Conservation (phyloP, 1,140 invertebrate species). For the Acromyrmex heyeri region DNA sequence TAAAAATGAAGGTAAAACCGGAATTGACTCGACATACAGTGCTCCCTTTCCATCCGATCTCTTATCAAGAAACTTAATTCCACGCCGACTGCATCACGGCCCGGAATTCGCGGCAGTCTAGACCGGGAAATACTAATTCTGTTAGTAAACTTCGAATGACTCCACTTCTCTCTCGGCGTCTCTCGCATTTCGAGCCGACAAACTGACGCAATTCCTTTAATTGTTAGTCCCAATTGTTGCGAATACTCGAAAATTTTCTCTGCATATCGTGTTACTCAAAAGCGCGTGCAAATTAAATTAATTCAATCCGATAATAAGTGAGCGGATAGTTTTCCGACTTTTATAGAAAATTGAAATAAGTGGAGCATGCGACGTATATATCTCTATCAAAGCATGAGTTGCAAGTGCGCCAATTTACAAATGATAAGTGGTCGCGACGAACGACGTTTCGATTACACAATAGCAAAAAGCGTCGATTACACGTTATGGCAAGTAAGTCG, state of each 20-base stretch:
- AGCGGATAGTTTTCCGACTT: conserved; percentile 21
- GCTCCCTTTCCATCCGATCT: conserved; percentile 39
- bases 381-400: neutral
- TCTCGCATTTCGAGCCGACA: conserved; percentile 19
- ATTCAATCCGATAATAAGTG: conserved; percentile 20
- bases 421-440: conserved; percentile 3
- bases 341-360: conserved; percentile 32
- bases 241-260: conserved; percentile 5
- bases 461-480: neutral
- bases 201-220: conserved; percentile 42
- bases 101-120: conserved; percentile 29
- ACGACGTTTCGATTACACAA: conserved; percentile 14
- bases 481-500: neutral
- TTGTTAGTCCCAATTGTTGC: conserved; percentile 41
- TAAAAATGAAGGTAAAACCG: conserved; percentile 50
- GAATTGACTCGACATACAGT: conserved; percentile 43
- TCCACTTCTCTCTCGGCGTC: neutral
- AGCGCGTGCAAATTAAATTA: neutral
- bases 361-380: neutral
- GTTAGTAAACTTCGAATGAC: conserved; percentile 52
- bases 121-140: conserved; percentile 50
- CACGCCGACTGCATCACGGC: conserved; percentile 7
- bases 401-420: conserved; percentile 17
- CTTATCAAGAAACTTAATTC: conserved; percentile 61
- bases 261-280: neutral